Evolutionary conservation across 1,140 invertebrate species (phyloP).

Genomic region (Acyrthosiphon pisum): DNA sequence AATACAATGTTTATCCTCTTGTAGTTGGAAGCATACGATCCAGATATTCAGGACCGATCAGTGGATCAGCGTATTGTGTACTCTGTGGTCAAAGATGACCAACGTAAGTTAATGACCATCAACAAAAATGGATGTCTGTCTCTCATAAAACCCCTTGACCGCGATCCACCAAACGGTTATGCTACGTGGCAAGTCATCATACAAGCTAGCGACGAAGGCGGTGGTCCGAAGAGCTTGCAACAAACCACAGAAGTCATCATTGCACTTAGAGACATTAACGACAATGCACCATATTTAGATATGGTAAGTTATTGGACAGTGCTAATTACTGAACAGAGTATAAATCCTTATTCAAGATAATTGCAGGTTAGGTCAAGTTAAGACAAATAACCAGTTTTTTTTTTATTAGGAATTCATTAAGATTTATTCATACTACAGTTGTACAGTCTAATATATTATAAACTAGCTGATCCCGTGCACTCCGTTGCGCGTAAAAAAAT

Average conservation of each 20-base stretch:
- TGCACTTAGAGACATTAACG: slow-evolving; percentile 83
- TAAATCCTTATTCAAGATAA: background rate
- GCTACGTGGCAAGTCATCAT: slow-evolving; percentile 84
- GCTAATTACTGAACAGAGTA: background rate
- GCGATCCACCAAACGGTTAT: slow-evolving; percentile 84
- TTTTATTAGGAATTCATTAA: background rate
- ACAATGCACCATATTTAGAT: slow-evolving; percentile 85
- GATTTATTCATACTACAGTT: background rate
- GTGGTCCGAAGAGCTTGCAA: slow-evolving; percentile 67
- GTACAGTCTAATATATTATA: background rate
- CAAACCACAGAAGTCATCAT: slow-evolving; percentile 76
- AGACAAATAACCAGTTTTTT: background rate
- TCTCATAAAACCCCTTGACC: slow-evolving; percentile 80
- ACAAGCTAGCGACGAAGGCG: slow-evolving; percentile 81
- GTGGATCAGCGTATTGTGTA: slow-evolving; percentile 81
- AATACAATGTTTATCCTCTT: slow-evolving; percentile 30
- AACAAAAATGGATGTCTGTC: slow-evolving; percentile 77
- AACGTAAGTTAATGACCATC: slow-evolving; percentile 74
- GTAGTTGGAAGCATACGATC: slow-evolving; percentile 80
- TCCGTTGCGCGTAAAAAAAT: too few species aligned
- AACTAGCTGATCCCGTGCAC: too few species aligned
- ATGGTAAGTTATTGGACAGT: slow-evolving; percentile 68
- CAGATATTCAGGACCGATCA: slow-evolving; percentile 78
- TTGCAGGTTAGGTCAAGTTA: too few species aligned
- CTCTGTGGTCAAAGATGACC: slow-evolving; percentile 74